Evolutionary conservation across 2,113 vertebrate genomes (phyloP).

Genomic region (Otis tarda): DNA sequence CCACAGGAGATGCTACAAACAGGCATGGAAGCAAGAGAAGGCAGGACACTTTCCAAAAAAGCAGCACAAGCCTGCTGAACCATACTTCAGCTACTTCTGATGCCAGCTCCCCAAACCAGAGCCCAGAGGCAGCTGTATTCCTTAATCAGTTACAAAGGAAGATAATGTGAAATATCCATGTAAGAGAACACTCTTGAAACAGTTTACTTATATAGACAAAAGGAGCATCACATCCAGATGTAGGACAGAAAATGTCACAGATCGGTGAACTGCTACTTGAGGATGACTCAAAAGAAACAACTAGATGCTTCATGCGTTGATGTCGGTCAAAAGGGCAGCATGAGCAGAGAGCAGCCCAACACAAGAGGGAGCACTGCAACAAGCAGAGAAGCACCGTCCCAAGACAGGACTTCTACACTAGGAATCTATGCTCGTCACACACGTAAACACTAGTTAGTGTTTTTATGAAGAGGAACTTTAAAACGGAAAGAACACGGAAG

Average conservation of each 20-base stretch:
- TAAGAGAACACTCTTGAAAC: background rate
- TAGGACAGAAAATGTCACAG: background rate
- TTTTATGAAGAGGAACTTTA: background rate
- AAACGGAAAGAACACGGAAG: background rate
- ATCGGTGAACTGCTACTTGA: background rate
- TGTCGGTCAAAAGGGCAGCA: background rate
- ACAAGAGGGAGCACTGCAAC: background rate
- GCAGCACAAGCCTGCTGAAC: background rate
- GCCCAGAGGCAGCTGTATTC: too few relatives aligned
- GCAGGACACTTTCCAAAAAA: background rate
- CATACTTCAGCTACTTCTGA: background rate
- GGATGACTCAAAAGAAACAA: background rate
- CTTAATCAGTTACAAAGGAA: background rate
- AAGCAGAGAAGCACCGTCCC: rapidly evolving
- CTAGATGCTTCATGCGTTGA: background rate
- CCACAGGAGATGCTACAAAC: background rate
- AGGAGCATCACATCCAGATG: background rate
- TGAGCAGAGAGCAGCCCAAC: background rate
- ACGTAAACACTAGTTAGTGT: background rate
- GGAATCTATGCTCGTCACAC: rapidly evolving
- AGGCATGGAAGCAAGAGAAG: background rate
- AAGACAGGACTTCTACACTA: background rate
- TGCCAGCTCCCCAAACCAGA: background rate
- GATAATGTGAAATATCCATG: background rate
- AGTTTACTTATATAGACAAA: background rate